Percentiles rank a stretch among this genome's conserved stretches.
Evolutionary conservation across 2,113 vertebrate species (phyloP).

Genomic region (Antidorcas marsupialis): DNA sequence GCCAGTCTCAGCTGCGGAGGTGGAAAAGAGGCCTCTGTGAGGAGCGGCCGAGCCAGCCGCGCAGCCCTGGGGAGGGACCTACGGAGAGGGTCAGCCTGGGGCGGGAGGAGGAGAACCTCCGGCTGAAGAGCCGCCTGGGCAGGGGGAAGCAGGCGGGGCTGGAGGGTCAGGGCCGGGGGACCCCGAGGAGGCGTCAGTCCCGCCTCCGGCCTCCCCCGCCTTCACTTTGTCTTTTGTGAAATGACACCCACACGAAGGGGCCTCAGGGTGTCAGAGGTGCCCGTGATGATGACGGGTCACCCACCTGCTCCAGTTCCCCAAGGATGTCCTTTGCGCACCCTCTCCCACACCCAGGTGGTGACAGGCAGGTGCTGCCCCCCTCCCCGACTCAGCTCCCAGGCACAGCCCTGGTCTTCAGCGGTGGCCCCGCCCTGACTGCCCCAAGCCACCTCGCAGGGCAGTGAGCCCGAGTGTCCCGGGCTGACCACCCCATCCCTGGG

Average conservation of each 20-base stretch:
- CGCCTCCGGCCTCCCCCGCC: rapidly evolving
- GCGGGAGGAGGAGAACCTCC: neutral
- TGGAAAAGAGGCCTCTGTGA: rapidly evolving
- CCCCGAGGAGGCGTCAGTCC: neutral
- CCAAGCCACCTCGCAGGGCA: rapidly evolving
- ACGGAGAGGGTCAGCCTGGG: neutral
- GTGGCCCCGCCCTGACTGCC: neutral
- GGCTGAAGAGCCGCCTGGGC: neutral
- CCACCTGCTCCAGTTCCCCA: too few species aligned
- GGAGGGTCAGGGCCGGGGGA: rapidly evolving
- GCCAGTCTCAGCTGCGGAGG: rapidly evolving
- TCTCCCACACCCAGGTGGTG: neutral
- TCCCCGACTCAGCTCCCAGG: rapidly evolving
- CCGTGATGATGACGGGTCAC: rapidly evolving
- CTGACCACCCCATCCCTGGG: neutral
- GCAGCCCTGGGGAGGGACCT: neutral
- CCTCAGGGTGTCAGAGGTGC: neutral
- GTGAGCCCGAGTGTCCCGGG: rapidly evolving
- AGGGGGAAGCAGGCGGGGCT: neutral
- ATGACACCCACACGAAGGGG: too few species aligned
- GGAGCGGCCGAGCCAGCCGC: rapidly evolving
- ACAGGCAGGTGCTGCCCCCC: neutral
- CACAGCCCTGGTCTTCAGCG: neutral
- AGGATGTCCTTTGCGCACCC: rapidly evolving
- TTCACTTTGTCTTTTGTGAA: neutral